phyloP scores from a whole-genome alignment of 2,888 invertebrate genomes.

The Ectropis crepuscularia region DNA sequence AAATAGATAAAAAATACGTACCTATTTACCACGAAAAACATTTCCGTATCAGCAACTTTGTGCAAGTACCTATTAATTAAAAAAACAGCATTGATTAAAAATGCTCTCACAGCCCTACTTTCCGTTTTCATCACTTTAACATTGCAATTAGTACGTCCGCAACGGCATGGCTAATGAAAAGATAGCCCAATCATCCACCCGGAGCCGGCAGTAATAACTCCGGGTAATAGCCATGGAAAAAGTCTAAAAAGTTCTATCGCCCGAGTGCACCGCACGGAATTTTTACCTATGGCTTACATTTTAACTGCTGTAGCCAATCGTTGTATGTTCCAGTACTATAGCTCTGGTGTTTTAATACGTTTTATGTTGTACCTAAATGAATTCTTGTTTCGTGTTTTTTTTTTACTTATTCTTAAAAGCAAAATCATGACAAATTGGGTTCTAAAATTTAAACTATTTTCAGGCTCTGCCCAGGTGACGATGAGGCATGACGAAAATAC shows the following conservation, averaged over 20 bases:
- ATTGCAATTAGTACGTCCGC: constrained; percentile 32
- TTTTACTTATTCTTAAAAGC: too few relatives aligned
- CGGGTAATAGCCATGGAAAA: constrained; percentile 31
- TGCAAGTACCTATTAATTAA: neutral
- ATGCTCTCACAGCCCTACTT: neutral
- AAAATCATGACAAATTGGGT: too few relatives aligned
- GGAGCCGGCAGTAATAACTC: constrained; percentile 23
- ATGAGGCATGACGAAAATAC: too few relatives aligned
- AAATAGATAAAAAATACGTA: too few relatives aligned
- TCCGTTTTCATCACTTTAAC: constrained; percentile 24
- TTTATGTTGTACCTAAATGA: too few relatives aligned
- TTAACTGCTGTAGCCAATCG: constrained; percentile 41
- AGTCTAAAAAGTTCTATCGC: constrained; percentile 49
- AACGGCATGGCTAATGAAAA: constrained; percentile 26
- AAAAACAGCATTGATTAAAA: neutral
- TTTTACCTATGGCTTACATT: constrained; percentile 51
- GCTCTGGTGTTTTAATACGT: neutral
- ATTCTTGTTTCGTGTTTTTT: too few relatives aligned
- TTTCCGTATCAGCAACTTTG: too few relatives aligned
- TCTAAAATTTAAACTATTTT: too few relatives aligned
- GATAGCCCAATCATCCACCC: constrained; percentile 27
- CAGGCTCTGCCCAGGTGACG: too few relatives aligned
- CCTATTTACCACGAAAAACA: too few relatives aligned
- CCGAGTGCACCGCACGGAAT: constrained; percentile 48
- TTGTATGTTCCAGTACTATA: constrained; percentile 6